These are phyloP conservation scores for Apomyelois bistriatella DNA, from an alignment of 2,888 invertebrate species.

Conservation along the genomic window DNA sequence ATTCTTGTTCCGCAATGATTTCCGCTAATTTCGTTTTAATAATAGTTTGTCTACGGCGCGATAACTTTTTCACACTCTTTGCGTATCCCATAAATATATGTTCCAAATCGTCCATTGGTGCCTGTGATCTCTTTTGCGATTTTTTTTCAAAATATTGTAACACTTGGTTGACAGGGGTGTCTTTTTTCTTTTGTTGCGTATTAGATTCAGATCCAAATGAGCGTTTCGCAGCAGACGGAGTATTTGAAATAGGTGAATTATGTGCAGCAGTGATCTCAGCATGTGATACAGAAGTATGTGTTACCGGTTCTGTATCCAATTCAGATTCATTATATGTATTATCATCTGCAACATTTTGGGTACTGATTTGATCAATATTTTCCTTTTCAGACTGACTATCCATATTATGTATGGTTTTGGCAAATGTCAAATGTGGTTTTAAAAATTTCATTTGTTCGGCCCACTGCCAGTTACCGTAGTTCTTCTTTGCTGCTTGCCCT, in stretches of 20 bases:
- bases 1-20: constrained; percentile 11
- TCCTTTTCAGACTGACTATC: too few species aligned
- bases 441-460: constrained; percentile 13
- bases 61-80: constrained; percentile 18
- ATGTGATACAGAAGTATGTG: constrained; percentile 15
- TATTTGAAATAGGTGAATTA: constrained; percentile 16
- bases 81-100: constrained; percentile 19
- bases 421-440: background rate
- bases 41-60: constrained; percentile 13
- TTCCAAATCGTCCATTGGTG: constrained; percentile 20
- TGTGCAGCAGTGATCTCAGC: constrained; percentile 17
- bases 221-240: constrained; percentile 7
- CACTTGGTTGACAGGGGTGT: constrained; percentile 18
- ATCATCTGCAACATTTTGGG: constrained; percentile 11
- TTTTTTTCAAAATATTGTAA: constrained; percentile 18
- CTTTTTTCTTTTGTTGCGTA: constrained; percentile 17
- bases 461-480: constrained; percentile 16
- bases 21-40: background rate
- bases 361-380: too few species aligned
- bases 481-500: constrained; percentile 9
- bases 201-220: constrained; percentile 8
- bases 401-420: too few species aligned
- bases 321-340: constrained; percentile 14
- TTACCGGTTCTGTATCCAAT: constrained; percentile 13
- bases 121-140: constrained; percentile 18